Evolutionary conservation across 30 jellyfish, hydroid and myxozoan genomes (phyloP).

Genomic region (Aurelia sp.): DNA sequence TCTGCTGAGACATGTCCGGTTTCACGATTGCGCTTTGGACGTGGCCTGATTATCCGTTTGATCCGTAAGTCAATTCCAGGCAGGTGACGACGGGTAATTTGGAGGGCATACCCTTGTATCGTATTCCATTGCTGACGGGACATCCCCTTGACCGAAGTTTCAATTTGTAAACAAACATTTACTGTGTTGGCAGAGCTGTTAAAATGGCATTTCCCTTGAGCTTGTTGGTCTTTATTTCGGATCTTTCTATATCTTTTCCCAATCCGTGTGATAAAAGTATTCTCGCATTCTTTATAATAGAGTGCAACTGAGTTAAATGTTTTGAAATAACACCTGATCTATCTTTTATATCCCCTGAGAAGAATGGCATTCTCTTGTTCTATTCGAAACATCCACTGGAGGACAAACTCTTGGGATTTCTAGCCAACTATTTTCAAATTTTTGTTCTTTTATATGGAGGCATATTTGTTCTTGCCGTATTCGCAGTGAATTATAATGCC

Average conservation of each 20-base stretch:
- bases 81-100: constrained; percentile 66
- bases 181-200: not conserved
- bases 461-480: too few species aligned
- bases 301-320: not conserved
- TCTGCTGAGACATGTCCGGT: not conserved
- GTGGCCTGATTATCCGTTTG: constrained; percentile 18
- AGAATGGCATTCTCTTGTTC: too few species aligned
- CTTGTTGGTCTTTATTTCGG: too few species aligned
- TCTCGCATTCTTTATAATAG: not conserved
- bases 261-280: not conserved
- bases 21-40: not conserved
- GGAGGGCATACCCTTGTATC: constrained; percentile 46
- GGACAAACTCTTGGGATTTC: too few species aligned
- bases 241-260: too few species aligned
- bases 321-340: too few species aligned
- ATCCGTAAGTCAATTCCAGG: constrained; percentile 40
- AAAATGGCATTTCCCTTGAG: too few species aligned
- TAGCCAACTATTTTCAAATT: too few species aligned
- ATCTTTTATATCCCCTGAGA: too few species aligned
- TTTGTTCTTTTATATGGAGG: too few species aligned
- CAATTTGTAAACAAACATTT: not conserved
- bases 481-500: not conserved
- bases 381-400: too few species aligned
- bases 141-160: constrained; percentile 1
- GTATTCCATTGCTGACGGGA: not conserved